Percentiles rank a stretch among this genome's conserved stretches.
Conservation (phyloP, 2,113 vertebrate genomes). For the Geothlypis trichas region DNA sequence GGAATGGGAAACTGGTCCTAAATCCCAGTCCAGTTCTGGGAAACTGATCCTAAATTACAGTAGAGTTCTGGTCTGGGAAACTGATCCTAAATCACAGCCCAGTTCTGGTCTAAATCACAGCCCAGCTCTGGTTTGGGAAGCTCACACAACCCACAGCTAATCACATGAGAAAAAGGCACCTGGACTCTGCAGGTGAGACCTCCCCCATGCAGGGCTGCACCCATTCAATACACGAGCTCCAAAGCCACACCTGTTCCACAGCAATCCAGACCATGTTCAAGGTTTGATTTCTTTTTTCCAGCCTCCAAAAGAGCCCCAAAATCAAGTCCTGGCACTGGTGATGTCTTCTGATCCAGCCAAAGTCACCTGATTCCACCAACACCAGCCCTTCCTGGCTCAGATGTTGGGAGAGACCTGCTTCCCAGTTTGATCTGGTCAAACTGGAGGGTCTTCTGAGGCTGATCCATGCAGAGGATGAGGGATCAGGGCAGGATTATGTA, state of each 20-base stretch:
- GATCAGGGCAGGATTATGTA: background rate
- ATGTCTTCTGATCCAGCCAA: background rate
- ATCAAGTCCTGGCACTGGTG: background rate
- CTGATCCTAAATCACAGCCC: background rate
- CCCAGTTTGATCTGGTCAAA: background rate
- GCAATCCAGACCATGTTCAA: background rate
- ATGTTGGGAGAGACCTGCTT: background rate
- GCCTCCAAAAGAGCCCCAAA: background rate
- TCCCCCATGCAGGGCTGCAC: background rate
- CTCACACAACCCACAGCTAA: background rate
- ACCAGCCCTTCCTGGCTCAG: background rate
- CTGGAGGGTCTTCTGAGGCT: background rate
- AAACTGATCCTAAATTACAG: background rate
- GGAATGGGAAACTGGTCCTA: background rate
- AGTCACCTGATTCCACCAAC: background rate
- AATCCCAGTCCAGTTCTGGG: background rate
- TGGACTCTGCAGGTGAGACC: background rate
- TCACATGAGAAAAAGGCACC: rapidly evolving
- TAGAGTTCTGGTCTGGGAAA: background rate
- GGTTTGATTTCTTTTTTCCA: background rate
- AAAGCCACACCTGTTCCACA: background rate
- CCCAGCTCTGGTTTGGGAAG: background rate
- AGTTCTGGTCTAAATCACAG: background rate
- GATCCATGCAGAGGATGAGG: background rate
- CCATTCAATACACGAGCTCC: background rate